A percentile compares a stretch with the other conserved stretches of the same genome.
Evolutionary conservation across 1,140 invertebrate genomes (phyloP).

Genomic region (Macrotrachela quadricornifera): DNA sequence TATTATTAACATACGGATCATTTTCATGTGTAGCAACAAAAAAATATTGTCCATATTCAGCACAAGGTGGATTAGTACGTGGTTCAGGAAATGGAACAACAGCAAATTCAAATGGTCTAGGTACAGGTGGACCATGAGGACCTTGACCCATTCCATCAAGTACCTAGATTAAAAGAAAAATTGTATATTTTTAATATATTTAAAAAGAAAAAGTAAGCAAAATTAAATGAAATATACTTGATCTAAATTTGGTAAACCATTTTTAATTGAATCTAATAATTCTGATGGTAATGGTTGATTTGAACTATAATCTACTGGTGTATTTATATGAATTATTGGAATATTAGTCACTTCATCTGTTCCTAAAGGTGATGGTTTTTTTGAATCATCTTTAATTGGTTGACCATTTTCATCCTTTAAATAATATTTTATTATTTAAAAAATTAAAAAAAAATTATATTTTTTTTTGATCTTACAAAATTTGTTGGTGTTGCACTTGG

Average conservation of each 20-base stretch:
- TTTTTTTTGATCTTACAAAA: not conserved
- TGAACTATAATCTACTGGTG: too few relatives aligned
- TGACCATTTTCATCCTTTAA: not conserved
- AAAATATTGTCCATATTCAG: slow-evolving; percentile 17
- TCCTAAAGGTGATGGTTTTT: too few relatives aligned
- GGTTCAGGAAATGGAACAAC: slow-evolving; percentile 29
- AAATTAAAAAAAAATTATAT: not conserved
- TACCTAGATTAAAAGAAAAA: slow-evolving; percentile 13
- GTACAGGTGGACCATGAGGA: slow-evolving; percentile 26
- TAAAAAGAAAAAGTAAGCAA: too few relatives aligned
- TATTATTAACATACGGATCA: slow-evolving; percentile 12
- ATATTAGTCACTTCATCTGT: too few relatives aligned
- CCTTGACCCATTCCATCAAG: slow-evolving; percentile 29
- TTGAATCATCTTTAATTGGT: too few relatives aligned
- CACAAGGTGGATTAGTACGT: slow-evolving; percentile 17
- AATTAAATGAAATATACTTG: too few relatives aligned
- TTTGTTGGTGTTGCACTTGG: not conserved
- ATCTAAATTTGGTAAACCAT: too few relatives aligned
- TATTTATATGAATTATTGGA: too few relatives aligned
- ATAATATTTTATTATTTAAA: not conserved
- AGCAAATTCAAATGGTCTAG: slow-evolving; percentile 23
- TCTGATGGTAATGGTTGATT: too few relatives aligned
- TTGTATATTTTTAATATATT: too few relatives aligned
- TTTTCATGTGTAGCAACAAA: slow-evolving; percentile 20
- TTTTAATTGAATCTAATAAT: too few relatives aligned